Conservation (phyloP, 2,888 invertebrate species). For the Lochmaea crataegi region DNA sequence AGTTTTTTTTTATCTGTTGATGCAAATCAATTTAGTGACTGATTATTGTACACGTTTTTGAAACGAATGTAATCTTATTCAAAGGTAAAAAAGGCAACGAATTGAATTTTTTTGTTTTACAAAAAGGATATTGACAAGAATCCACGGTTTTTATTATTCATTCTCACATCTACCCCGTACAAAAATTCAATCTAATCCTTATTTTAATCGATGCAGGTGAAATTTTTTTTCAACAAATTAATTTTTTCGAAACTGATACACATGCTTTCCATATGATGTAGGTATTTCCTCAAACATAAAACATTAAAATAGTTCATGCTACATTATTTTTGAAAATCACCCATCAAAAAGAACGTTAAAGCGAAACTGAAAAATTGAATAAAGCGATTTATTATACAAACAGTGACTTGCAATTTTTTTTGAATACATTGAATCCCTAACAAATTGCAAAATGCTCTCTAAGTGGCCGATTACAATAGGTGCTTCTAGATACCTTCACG, state of each 20-base stretch:
- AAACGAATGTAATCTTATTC: too few species aligned
- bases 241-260: conserved; percentile 27
- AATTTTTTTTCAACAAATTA: conserved; percentile 26
- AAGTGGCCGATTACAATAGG: conserved; percentile 32
- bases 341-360: conserved; percentile 39
- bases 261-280: conserved; percentile 13
- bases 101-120: not conserved
- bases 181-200: conserved; percentile 18
- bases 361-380: conserved; percentile 39
- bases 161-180: not conserved
- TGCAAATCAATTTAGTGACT: too few species aligned
- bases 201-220: conserved; percentile 35
- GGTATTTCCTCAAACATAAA: conserved; percentile 37
- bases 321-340: conserved; percentile 41
- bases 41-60: too few species aligned
- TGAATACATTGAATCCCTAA: conserved; percentile 29
- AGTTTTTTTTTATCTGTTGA: too few species aligned
- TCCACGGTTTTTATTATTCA: not conserved
- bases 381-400: conserved; percentile 44
- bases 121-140: not conserved
- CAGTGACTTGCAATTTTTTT: conserved; percentile 40
- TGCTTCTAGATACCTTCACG: conserved; percentile 18
- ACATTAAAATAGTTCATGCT: conserved; percentile 45
- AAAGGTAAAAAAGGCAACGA: not conserved
- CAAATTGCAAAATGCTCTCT: conserved; percentile 41